Evolutionary conservation across 2,113 vertebrate species (phyloP).

Genomic region (Crocuta crocuta): DNA sequence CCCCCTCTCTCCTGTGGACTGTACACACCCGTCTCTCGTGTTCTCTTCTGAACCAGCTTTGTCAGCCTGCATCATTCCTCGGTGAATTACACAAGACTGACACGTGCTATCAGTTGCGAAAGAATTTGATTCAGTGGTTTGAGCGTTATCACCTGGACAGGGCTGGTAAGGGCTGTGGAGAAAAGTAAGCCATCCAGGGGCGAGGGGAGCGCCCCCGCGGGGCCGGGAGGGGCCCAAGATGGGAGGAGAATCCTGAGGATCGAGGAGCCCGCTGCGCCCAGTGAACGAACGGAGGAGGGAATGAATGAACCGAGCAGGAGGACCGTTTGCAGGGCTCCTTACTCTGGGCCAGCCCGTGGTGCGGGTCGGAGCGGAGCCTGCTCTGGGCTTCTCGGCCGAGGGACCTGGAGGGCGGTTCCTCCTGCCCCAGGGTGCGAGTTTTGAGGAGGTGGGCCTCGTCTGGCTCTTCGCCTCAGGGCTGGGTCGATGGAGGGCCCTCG

Average conservation of each 20-base stretch:
- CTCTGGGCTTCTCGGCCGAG: neutral
- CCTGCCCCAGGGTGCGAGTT: too few species aligned
- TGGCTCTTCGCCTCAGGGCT: accelerated
- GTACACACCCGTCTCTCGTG: neutral
- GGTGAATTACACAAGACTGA: neutral
- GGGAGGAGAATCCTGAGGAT: neutral
- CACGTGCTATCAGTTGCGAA: neutral
- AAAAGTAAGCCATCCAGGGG: neutral
- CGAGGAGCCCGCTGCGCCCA: neutral
- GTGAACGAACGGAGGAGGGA: too few species aligned
- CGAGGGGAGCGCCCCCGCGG: neutral
- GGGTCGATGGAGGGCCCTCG: accelerated
- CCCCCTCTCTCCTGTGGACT: neutral
- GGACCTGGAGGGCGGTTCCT: neutral
- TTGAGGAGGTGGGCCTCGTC: neutral
- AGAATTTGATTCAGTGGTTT: neutral
- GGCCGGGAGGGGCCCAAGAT: neutral
- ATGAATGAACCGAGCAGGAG: too few species aligned
- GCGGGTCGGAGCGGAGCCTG: too few species aligned
- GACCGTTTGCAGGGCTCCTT: neutral
- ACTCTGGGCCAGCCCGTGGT: neutral
- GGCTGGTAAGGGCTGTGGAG: too few species aligned
- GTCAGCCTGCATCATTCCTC: neutral
- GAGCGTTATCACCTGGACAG: neutral
- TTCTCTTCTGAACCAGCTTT: neutral